Base-by-base conservation (phyloP, 2,113 vertebrate genomes). In the Ailurus styani region DNA sequence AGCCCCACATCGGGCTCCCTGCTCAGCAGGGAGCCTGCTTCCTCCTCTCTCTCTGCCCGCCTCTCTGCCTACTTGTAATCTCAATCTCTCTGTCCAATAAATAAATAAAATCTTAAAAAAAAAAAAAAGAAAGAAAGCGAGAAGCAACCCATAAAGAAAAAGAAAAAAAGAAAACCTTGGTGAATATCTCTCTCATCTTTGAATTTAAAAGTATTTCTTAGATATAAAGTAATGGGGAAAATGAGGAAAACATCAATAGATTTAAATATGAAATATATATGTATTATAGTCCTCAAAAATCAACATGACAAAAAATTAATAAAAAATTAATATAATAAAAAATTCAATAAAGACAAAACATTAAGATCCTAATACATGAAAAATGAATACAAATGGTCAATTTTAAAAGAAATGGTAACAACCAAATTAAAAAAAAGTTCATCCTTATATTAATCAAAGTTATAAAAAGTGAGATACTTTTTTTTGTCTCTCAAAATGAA, bases 311-410 rank as follows among this genome's bases (percentile, higher is more conserved):
- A 81, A 91, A 93, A 68, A 50, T 57, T 60, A 60, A 57, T 25
- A 57, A 57, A 60, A 27, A 60, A 27, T 27, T 60, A 60, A 60
- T 60, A 55, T 70, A 60, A 77, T 90, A 45, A 78, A 90, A 96
- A 94, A 87, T 54, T 78, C 66, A 87, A 87, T 68, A 68, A 91
- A 87, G 90, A n/a, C 25, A 93, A 87, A 93, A 85, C 50, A 82
- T 12, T 78, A 93, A 91, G 12, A 70, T 83, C 5, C 66, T 91
- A 86, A 34, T 54, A 84, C 84, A n/a, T 75, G 62, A 89, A 84
- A 4, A 78, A 83, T 27, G 91, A 90, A 95, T 29, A 78, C 29
- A 91, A 93, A 85, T 27, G 60, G 34, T 18, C 34, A 78, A 70
- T 81, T 87, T 21, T 86, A 97, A 95, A 18, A 64, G 25, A 96